Percentiles rank a stretch among this genome's conserved stretches.
These are phyloP conservation scores for Lysiphlebus fabarum DNA, from an alignment of 1,140 invertebrate species.

Conservation along the genomic window DNA sequence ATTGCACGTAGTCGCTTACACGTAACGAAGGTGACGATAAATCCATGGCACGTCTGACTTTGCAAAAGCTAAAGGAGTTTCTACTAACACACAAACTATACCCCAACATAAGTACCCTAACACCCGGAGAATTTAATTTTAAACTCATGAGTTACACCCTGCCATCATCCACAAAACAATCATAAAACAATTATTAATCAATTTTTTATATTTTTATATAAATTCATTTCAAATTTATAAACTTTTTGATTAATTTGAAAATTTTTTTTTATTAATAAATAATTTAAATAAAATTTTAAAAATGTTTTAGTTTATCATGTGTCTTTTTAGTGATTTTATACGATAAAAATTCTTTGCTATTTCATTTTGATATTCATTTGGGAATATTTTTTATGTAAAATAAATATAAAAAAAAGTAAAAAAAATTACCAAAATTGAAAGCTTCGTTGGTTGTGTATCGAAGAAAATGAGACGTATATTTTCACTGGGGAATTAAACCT, in stretches of 20 bases:
- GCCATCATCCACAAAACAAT: no score
- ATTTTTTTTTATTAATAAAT: no score
- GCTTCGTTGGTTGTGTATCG: neutral
- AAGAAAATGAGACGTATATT: conserved; percentile 39
- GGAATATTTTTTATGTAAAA: no score
- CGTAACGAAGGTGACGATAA: conserved; percentile 16
- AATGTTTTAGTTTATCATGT: no score
- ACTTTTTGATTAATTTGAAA: no score
- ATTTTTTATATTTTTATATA: no score
- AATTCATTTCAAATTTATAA: no score
- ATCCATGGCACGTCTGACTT: conserved; percentile 10
- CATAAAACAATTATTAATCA: no score
- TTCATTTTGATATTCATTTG: no score
- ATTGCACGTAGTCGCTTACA: conserved; percentile 13
- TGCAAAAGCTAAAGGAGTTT: conserved; percentile 1
- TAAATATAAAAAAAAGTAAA: neutral
- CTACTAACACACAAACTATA: conserved; percentile 5
- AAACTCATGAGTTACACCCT: neutral
- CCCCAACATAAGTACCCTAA: conserved; percentile 6
- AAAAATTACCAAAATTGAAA: neutral
- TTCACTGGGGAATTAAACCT: conserved; percentile 49
- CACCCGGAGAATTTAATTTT: conserved; percentile 10
- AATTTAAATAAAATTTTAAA: no score
- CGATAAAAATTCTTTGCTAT: no score
- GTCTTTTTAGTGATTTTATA: no score